Base-by-base conservation (phyloP, 2,888 invertebrate species). In the Melinaea marsaeus region DNA sequence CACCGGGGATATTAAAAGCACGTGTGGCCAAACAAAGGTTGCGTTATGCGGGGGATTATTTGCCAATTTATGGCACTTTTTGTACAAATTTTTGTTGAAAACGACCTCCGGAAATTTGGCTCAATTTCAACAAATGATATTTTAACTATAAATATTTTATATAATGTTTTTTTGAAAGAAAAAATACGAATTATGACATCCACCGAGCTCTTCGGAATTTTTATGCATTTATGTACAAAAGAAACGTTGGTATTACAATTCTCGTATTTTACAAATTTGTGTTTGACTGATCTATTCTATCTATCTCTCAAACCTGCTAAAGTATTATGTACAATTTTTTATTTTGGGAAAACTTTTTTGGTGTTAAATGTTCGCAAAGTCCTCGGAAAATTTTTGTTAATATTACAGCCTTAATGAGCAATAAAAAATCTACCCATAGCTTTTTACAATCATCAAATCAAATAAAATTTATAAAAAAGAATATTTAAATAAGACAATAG, bases 1-100 rank as follows among this genome's bases (percentile, higher is more conserved):
- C 75, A 65, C 76, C 74, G 76, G 81, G 81, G 83, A 87, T 86
- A 89, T 90, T 89, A 90, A 90, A 90, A 90, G 89, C 90, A 90
- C 90, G 90, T 90, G 90, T 90, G 90, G 88, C 88, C 90, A 88
- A 86, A 90, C 90, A 90, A 90, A 90, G 90, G 90, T 90, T 87
- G 80, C 90, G 90, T 89, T 90, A 89, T 90, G 90, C 87, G 90
- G 90, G 84, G 86, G 90, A 90, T 90, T 90, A 90, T 90, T 88
- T 87, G 89, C 89, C 90, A 90, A 90, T 90, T 90, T 90, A 90
- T 90, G 84, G 88, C 82, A 81, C 89, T 90, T 90, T 90, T 90
- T 90, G 88, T 88, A 84, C 22, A 42, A 48, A 86, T 85, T 85
- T 85, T 83, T 79, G 89, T 82, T 87, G 87, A 88, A 89, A 89